Base-by-base conservation (phyloP, 2,888 invertebrate genomes). In the Cremastobaeus sp. region DNA sequence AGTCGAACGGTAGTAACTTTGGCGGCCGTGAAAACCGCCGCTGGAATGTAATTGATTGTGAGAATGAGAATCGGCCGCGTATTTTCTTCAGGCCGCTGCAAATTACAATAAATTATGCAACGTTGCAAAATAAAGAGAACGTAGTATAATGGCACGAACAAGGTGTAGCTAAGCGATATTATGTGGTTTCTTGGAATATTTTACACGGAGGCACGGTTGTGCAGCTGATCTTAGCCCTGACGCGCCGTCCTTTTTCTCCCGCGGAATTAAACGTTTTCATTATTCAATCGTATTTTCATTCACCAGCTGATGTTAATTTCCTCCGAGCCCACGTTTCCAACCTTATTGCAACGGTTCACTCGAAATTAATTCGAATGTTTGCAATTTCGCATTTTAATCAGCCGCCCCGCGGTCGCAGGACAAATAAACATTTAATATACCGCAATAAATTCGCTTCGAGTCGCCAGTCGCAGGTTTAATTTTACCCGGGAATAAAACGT, bases 41-140 rank as follows among this genome's bases (percentile, higher is more conserved):
- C 55, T 11, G 28, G 12, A 18, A 39, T 14, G 62, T 47, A 60
- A 69, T 60, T 62, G 54, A 70, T 62, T 70, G 70, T 55, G 64
- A 57, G 70, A 70, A 70, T 30, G 28, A 41, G 48, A 20, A 15
- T 21, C 43, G 32, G 50, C 18, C 41, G 39, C n/a, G n/a, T n/a
- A n/a, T n/a, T n/a, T n/a, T n/a, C 39, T 60, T 25, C 60, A 47
- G 37, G 39, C 28, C 52, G 20, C 41, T 45, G 57, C 64, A 50
- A 70, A 70, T 70, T 64, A 64, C 64, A 70, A 70, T 70, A 64
- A 70, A 70, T 70, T 70, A 64, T 70, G 70, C 70, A 70, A 57
- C 64, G 54, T 70, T 64, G 70, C 64, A 70, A 64, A 70, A 70
- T 64, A 25, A 34, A 62, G 70, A 28, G 54, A 60, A 57, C 45